A percentile compares a stretch with the other conserved stretches of the same genome.
phyloP scores from a whole-genome alignment of 2,113 vertebrate species.

The Coptodon bakossiorum region DNA sequence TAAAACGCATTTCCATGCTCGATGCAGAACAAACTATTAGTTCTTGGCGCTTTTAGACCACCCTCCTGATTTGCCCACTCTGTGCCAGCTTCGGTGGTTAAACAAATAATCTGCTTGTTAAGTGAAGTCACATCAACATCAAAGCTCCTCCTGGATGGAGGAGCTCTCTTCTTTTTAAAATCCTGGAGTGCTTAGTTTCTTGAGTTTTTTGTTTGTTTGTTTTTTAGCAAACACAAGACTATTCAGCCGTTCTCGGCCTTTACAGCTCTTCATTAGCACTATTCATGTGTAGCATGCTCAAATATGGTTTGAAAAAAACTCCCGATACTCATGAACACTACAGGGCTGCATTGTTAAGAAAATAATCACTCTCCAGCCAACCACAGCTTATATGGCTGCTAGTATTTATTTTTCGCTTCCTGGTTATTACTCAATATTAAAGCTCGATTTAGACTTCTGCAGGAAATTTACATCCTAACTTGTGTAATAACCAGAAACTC shows the following conservation, averaged over 20 bases:
- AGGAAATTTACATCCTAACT: neutral
- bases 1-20: neutral
- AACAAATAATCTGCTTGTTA: neutral
- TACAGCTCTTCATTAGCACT: neutral
- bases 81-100: neutral
- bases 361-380: neutral
- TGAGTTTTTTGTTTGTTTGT: neutral
- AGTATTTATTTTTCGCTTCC: neutral
- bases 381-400: neutral
- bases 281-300: neutral
- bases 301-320: neutral
- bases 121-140: neutral
- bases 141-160: neutral
- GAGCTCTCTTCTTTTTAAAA: neutral
- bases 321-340: neutral
- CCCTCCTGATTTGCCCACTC: neutral
- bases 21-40: neutral
- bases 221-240: neutral
- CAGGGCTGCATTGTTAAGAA: neutral
- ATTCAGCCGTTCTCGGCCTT: neutral
- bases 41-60: neutral
- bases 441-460: neutral
- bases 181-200: neutral
- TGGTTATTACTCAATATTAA: neutral
- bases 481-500: neutral